Evolutionary conservation across 37 sponge, comb jelly and placozoan species (phyloP).

Genomic region (Amphimedon queenslandica): DNA sequence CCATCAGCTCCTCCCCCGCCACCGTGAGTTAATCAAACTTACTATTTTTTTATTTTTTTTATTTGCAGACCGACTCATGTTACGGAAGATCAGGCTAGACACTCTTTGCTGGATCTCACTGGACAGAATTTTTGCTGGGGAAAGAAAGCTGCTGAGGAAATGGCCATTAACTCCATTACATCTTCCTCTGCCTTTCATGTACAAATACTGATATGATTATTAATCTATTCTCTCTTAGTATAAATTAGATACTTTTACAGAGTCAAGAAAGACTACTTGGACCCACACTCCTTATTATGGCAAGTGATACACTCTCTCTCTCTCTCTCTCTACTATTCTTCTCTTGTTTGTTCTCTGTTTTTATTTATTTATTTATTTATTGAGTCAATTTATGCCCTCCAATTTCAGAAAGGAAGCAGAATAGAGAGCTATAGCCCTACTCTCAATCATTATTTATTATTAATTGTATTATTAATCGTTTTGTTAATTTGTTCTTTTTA

Average conservation of each 20-base stretch:
- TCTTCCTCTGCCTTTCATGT: constrained; percentile 79
- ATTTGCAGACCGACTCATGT: constrained; percentile 41
- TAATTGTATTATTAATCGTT: too few species aligned
- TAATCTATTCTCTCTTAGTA: constrained; percentile 28
- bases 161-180: constrained; percentile 51
- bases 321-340: not conserved
- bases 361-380: not conserved
- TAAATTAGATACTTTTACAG: constrained; percentile 75
- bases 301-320: not conserved
- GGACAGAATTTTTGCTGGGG: constrained; percentile 66
- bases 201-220: not conserved
- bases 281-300: constrained; percentile 53
- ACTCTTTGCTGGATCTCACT: constrained; percentile 36
- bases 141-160: constrained; percentile 43
- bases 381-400: too few species aligned
- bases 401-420: too few species aligned
- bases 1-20: constrained; percentile 3
- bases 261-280: constrained; percentile 60
- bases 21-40: not conserved
- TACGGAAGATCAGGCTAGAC: constrained; percentile 59
- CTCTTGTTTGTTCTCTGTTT: not conserved
- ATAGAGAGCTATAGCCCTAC: too few species aligned
- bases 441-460: too few species aligned
- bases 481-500: not conserved
- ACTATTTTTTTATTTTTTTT: not conserved